phyloP scores from a whole-genome alignment of 2,888 invertebrate genomes.

The Tipula lateralis region DNA sequence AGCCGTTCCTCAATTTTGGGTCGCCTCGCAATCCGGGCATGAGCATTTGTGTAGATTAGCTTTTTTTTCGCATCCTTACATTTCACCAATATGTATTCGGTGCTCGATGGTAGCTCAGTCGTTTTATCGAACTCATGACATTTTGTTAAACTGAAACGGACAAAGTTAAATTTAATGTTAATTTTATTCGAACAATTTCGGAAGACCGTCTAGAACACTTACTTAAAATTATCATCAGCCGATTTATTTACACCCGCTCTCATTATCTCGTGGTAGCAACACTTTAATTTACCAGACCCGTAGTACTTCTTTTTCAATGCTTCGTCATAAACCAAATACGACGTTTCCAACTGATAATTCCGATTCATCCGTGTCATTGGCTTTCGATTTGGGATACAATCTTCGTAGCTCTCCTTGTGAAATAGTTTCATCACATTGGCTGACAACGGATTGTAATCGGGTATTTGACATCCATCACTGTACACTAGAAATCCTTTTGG shows the following conservation, averaged over 20 bases:
- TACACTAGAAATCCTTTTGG: conserved; percentile 49
- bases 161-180: neutral
- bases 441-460: conserved; percentile 57
- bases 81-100: conserved; percentile 52
- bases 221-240: conserved; percentile 42
- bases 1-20: conserved; percentile 51
- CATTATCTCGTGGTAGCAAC: conserved; percentile 43
- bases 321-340: conserved; percentile 41
- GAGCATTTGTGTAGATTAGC: conserved; percentile 45
- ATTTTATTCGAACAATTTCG: neutral
- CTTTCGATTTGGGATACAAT: conserved; percentile 47
- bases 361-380: conserved; percentile 44
- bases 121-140: conserved; percentile 51
- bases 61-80: conserved; percentile 44
- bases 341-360: conserved; percentile 39
- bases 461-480: conserved; percentile 60
- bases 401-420: conserved; percentile 52
- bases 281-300: conserved; percentile 37
- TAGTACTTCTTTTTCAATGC: conserved; percentile 38
- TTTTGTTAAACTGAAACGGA: conserved; percentile 38
- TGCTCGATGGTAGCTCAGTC: conserved; percentile 43
- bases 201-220: neutral
- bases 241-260: conserved; percentile 39
- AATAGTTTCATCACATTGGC: conserved; percentile 53
- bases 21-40: conserved; percentile 54